Base-by-base conservation (phyloP, 2,888 invertebrate species). In the Cataglyphis livida region DNA sequence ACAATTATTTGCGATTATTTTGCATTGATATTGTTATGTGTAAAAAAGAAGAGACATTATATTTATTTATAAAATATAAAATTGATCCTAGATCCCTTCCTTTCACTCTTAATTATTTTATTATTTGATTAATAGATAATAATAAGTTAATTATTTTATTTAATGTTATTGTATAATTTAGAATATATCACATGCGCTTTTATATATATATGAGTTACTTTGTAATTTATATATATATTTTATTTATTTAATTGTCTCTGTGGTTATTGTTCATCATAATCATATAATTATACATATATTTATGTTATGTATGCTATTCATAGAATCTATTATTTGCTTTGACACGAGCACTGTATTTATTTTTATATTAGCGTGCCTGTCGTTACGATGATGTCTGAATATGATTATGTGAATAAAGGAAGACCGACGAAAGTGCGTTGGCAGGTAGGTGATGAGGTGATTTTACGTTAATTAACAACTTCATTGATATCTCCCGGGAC, bases 381-480 rank as follows among this genome's bases (percentile, higher is more conserved):
- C 68, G 28, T 57, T 38, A 76, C 51, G 32, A 82, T 68, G 68
- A 82, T 54, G 78, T 61, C 82, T 38, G 38, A 57, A 18, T 62
- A 70, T 70, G 41, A 51, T 66, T 61, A 51, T 68, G 70, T 78
- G 68, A 78, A 25, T 68, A 57, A 70, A 68, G 65, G 86, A 87
- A 87, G 86, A 85, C 59, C 61, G 73, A 25, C 44, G 51, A 54
- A 51, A 41, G 35, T 59, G 41, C 59, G 70, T 54, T 59, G 78
- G 70, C 86, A 88, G 87, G 87, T 88, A 88, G 86, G 87, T 88
- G 28, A 10, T 51, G 6, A 62, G 35, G 62, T 75, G 32, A 74
- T 6, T 28, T 76, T 66, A 68, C 6, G 38, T 41, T 76, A 76
- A 76, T 76, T 65, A 65, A 66, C 66, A 38, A 38, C 10, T 9